phyloP scores from a whole-genome alignment of 1,140 invertebrate species.

The Oncopeltus fasciatus region DNA sequence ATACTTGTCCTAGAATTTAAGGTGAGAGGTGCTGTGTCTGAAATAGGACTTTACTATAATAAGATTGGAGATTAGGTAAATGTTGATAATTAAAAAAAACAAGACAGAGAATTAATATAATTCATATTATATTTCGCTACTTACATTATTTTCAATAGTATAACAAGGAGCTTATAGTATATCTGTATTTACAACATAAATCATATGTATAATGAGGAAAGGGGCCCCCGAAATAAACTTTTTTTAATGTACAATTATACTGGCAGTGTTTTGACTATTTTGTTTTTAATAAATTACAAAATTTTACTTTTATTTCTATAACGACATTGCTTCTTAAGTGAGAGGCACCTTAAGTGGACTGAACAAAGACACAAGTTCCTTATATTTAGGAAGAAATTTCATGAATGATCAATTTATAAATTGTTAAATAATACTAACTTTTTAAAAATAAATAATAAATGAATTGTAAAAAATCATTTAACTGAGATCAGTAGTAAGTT shows the following conservation, averaged over 20 bases:
- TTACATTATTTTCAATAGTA: slow-evolving; percentile 7
- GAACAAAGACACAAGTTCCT: not conserved
- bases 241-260: not conserved
- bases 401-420: not conserved
- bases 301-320: slow-evolving; percentile 4
- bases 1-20: no score
- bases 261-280: slow-evolving; percentile 2
- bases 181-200: slow-evolving; percentile 4
- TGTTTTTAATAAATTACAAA: slow-evolving; percentile 6
- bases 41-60: no score
- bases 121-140: not conserved
- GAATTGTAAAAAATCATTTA: not conserved
- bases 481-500: slow-evolving; percentile 2
- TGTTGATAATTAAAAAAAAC: no score
- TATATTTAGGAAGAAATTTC: not conserved
- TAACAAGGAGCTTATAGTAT: slow-evolving; percentile 1
- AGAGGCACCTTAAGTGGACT: slow-evolving; percentile 1
- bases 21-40: no score
- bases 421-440: not conserved
- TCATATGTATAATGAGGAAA: not conserved
- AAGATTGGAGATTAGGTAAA: no score
- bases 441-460: not conserved
- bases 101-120: not conserved
- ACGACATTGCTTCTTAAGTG: not conserved
- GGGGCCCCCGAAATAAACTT: not conserved